Evolutionary conservation across 2,888 invertebrate genomes (phyloP).

Genomic region (Pristionchus japonicus): DNA sequence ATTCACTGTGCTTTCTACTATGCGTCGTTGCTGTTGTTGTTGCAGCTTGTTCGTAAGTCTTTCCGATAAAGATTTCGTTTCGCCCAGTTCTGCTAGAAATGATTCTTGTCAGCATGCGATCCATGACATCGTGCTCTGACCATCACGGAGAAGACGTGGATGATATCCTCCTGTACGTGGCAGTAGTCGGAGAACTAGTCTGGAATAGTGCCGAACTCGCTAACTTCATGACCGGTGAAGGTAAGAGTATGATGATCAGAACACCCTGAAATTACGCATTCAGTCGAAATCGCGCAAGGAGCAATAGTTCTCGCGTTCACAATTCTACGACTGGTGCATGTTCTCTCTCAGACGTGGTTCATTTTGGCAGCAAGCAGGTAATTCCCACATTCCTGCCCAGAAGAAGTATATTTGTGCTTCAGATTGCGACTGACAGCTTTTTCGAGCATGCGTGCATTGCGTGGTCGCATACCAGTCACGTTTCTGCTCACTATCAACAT

Average conservation of each 20-base stretch:
- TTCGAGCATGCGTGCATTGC: not conserved
- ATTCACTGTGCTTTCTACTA: not conserved
- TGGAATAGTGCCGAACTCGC: not conserved
- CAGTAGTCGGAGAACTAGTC: not conserved
- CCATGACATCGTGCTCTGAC: not conserved
- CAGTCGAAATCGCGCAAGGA: not conserved
- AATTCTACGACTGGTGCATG: not conserved
- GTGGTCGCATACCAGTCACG: not conserved
- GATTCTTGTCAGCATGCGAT: conserved; percentile 38
- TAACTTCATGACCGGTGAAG: not conserved
- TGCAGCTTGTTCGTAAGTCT: not conserved
- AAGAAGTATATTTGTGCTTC: not conserved
- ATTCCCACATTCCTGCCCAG: too few species aligned
- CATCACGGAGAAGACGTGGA: not conserved
- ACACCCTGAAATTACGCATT: too few species aligned
- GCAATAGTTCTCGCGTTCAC: not conserved
- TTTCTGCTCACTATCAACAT: conserved; percentile 17
- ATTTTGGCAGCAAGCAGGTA: not conserved
- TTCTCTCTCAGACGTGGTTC: conserved; percentile 35
- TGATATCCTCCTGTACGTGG: conserved; percentile 13
- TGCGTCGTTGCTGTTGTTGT: not conserved
- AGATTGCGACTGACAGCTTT: not conserved
- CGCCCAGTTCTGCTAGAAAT: too few species aligned
- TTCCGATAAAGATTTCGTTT: too few species aligned
- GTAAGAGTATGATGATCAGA: too few species aligned